Base-by-base conservation (phyloP, 2,113 vertebrate genomes). In the Tylochromis polylepis region DNA sequence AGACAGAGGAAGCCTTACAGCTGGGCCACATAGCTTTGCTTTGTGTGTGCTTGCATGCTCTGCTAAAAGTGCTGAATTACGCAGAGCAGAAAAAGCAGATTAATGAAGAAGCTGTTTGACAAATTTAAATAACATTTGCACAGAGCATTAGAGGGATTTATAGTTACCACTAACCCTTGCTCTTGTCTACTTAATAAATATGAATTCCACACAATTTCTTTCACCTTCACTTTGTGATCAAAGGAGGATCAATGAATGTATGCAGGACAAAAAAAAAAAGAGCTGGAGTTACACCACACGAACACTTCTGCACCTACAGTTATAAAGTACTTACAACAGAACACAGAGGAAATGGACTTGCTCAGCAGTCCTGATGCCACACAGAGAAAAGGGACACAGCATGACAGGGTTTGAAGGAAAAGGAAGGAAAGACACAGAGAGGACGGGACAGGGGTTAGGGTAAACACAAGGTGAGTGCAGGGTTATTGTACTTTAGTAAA, bases 331-430 rank as follows among this genome's bases (percentile, higher is more conserved):
- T 98, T 98, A 98, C 97, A 98, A 97, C 96, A 98, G 95, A 97
- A 97, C 97, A 98, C 98, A 98, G 97, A 98, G 97, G 97, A 98
- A 98, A 97, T 96, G 97, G 96, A 98, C 98, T 97, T 98, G 98
- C 87, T 98, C 97, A 95, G 97, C 96, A 93, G 97, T 98, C 97
- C 98, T 98, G 97, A 96, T 92, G 97, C 96, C 96, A 96, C 94
- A 95, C 85, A 93, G 77, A 90, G 86, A 91, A 85, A 83, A 83
- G 75, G 88, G 43, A 92, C 84, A 89, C 88, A 93, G 80, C 93
- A 82, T 82, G 82, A 89, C 87, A 88, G 34, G 80, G 84, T 83
- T 81, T 65, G 58, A 65, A 72, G 43, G 65, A 81, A 87, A 58
- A 84, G 87, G 89, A 90, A 90, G 80, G 79, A 83, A 81, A 90